Base-by-base conservation (phyloP, 2,113 vertebrate genomes). In the Suricata suricatta region DNA sequence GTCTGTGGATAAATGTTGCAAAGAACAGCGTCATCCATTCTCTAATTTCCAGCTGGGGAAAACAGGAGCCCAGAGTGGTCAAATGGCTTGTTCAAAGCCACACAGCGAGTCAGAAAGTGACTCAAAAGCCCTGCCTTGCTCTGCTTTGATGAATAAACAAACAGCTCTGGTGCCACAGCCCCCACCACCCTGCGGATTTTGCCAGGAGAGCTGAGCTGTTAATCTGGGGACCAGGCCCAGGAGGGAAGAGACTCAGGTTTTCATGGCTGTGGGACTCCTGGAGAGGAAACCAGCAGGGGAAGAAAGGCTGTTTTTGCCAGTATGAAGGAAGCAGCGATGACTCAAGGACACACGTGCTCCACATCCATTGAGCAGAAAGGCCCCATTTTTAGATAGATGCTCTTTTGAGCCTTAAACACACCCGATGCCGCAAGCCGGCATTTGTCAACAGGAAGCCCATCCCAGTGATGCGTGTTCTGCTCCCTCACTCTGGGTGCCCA, bases 391-490 rank as follows among this genome's bases (percentile, higher is more conserved):
- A 97, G 95, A 64, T 86, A 81, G 80, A 74, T 60, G 95, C 84
- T 96, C 92, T 57, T 95, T 95, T 35, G 87, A 96, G 82, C 15
- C 82, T 63, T 35, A 52, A 64, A 89, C 83, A 93, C 92, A 93
- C 95, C 95, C 64, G 16, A 41, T 21, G 79, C 96, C 96, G 57
- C 97, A 96, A 57, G 93, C 86, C 7, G 2, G 82, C n/a, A 0
- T 82, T 60, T 74, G 95, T 97, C 97, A 97, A 94, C 96, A 98
- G 97, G 98, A 97, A 97, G 84, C 92, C 93, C 79, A 23, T 57
- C 96, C 90, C 96, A 29, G 41, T 2, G 68, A 88, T 66, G 76
- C 11, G 7, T 71, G 41, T 68, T 74, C 85, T 87, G 66, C 38
- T 63, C 74, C 54, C 84, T 72, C 9, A 2, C 8, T 4, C 85